These are phyloP conservation scores for Tyto alba DNA, from an alignment of 2,113 vertebrate species.

Conservation along the genomic window DNA sequence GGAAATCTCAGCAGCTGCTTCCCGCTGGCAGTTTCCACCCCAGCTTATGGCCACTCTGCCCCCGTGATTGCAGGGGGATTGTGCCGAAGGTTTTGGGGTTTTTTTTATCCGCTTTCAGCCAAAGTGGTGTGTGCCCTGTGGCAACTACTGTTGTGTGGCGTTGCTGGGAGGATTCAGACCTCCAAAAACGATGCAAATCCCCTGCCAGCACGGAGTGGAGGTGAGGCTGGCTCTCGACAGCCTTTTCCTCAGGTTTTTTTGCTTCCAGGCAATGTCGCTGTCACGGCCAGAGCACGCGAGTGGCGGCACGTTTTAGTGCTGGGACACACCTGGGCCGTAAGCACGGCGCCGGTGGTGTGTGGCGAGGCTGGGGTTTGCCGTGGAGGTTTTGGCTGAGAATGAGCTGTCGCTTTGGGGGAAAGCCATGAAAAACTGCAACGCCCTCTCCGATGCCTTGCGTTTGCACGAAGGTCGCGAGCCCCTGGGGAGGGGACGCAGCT, in stretches of 20 bases:
- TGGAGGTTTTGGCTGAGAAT: background rate
- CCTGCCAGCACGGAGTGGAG: background rate
- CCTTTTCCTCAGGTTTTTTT: background rate
- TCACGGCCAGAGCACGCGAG: accelerated
- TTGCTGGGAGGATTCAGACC: accelerated
- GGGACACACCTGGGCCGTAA: accelerated
- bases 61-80: accelerated
- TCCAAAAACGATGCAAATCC: background rate
- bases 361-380: background rate
- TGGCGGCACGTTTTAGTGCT: background rate
- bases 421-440: background rate
- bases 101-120: background rate
- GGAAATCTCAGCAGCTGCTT: background rate
- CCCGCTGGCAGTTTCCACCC: background rate
- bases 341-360: accelerated
- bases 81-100: accelerated
- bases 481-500: background rate
- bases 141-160: accelerated
- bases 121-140: accelerated
- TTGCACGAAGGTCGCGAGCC: accelerated
- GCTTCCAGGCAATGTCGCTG: accelerated
- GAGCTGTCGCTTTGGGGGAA: background rate
- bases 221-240: background rate
- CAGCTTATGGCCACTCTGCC: background rate
- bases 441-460: background rate